These are phyloP conservation scores for Petrocephalus sullivani DNA, from an alignment of 2,797 vertebrate species.

Conservation along the genomic window DNA sequence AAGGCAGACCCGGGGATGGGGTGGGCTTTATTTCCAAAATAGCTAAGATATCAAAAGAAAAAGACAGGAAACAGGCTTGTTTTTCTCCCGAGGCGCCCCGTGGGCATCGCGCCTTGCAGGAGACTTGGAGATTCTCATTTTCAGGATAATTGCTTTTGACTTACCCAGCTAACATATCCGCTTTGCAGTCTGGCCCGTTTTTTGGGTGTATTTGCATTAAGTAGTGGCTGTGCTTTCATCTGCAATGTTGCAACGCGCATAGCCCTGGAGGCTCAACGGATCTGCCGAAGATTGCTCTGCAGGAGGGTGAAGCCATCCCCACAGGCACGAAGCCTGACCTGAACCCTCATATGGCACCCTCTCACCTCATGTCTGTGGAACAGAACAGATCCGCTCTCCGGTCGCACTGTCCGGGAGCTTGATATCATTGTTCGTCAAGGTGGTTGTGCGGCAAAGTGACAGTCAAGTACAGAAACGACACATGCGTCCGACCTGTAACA, in stretches of 20 bases:
- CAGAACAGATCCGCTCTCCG: neutral
- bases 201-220: neutral
- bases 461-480: neutral
- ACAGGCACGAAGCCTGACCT: neutral
- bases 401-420: neutral
- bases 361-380: neutral
- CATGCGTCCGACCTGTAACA: neutral
- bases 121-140: neutral
- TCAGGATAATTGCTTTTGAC: constrained; percentile 7
- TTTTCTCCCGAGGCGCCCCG: neutral
- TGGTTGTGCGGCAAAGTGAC: neutral
- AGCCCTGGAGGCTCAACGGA: neutral
- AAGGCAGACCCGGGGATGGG: neutral
- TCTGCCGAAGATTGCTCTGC: neutral
- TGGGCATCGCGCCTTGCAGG: neutral
- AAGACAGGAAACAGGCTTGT: neutral
- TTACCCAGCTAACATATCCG: neutral
- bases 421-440: neutral
- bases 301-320: neutral
- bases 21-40: neutral
- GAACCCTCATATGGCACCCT: neutral
- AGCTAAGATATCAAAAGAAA: neutral
- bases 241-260: neutral
- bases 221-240: neutral
- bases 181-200: neutral